Base-by-base conservation (phyloP, 2,888 invertebrate species). In the Apamea epomidion region DNA sequence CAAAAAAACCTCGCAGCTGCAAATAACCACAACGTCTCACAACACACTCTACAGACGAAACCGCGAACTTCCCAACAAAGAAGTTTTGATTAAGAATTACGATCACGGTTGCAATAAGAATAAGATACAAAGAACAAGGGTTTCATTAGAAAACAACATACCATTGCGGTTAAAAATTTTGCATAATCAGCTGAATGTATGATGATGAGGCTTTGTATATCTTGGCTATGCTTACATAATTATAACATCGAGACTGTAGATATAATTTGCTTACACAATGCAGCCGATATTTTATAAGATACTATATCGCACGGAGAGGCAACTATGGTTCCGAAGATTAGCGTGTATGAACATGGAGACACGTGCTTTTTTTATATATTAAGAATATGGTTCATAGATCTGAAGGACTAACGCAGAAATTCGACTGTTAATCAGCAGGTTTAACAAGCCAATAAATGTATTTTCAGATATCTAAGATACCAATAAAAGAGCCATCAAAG, bases 61-160 rank as follows among this genome's bases (percentile, higher is more conserved):
- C 78, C 73, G 54, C 83, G 60, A 83, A 70, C 72, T 62, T 76
- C 32, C 37, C 54, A 58, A 84, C 80, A 84, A 83, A 86, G 82
- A 84, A 85, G 70, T 70, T 85, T 80, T 81, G 76, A 80, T 85
- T 83, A 74, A 67, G 69, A 67, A 85, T 89, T 89, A 79, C 80
- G 76, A 82, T 89, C 85, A 87, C 88, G 86, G 83, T 74, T 84
- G 68, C 76, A 76, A 69, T 80, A 79, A 80, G 60, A 78, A 85
- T 74, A 75, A 85, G 85, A 48, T 64, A 81, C 74, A 76, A 86
- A 85, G 85, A 87, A 89, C 81, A 89, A 85, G 77, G 77, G 84
- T 73, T 81, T 78, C 29, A 81, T 83, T 83, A 71, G 75, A 82
- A 81, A 81, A 81, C 83, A 84, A 79, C 83, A 83, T 60, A 69